Evolutionary conservation across 2,113 vertebrate genomes (phyloP).

Genomic region (Erythrolamprus reginae): DNA sequence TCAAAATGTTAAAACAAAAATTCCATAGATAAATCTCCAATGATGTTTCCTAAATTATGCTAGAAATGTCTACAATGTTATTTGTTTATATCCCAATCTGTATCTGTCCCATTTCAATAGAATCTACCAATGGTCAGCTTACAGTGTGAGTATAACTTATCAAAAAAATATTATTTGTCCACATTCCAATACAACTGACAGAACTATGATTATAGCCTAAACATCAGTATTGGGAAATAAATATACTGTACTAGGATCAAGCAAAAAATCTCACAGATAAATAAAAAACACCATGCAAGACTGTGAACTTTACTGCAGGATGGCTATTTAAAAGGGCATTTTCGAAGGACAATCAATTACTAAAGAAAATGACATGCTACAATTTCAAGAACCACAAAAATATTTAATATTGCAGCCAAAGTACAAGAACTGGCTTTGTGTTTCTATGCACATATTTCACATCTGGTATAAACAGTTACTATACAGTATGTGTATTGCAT

Average conservation of each 20-base stretch:
- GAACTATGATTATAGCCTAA: not conserved
- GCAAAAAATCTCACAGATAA: not conserved
- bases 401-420: not conserved
- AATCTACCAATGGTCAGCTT: not conserved
- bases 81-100: not conserved
- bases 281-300: not conserved
- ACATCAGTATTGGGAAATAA: not conserved
- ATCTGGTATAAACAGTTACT: not conserved
- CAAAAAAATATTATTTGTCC: not conserved
- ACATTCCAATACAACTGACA: not conserved
- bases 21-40: not conserved
- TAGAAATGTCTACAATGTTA: not conserved
- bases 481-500: not conserved
- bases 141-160: not conserved
- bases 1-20: not conserved
- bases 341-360: not conserved
- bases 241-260: not conserved
- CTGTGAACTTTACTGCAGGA: not conserved
- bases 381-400: not conserved
- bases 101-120: not conserved
- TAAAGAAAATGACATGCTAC: not conserved
- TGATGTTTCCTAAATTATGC: not conserved
- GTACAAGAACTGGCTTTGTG: not conserved
- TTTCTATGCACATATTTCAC: not conserved
- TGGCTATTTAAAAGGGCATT: not conserved